Conservation (phyloP, 2,797 vertebrate species). For the Acropternis orthonyx region DNA sequence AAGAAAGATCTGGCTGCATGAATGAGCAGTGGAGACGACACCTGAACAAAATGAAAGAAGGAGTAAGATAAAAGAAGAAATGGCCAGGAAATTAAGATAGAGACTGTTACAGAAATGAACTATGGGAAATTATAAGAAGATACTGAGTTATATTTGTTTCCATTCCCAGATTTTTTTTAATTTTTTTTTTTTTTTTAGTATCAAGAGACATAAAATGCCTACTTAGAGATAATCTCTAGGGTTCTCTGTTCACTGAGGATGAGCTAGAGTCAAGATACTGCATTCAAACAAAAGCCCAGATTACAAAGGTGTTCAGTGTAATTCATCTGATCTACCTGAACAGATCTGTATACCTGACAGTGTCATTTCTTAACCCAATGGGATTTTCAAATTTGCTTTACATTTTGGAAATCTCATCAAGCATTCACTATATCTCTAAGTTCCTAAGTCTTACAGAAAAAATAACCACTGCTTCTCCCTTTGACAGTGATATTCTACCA, state of each 20-base stretch:
- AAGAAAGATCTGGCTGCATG: neutral
- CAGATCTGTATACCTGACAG: neutral
- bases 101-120: slow-evolving; percentile 46
- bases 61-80: neutral
- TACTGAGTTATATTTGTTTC: slow-evolving; percentile 3
- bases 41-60: neutral
- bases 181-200: neutral
- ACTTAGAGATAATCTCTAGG: slow-evolving; percentile 44
- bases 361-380: neutral
- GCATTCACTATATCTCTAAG: neutral
- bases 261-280: neutral
- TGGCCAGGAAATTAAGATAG: neutral
- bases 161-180: neutral
- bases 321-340: neutral
- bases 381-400: neutral
- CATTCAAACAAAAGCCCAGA: neutral
- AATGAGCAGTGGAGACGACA: neutral
- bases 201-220: slow-evolving; percentile 43
- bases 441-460: neutral
- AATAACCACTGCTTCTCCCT: neutral
- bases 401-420: neutral
- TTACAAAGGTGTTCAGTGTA: neutral
- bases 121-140: slow-evolving; percentile 26
- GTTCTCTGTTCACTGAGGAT: neutral
- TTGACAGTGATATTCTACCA: neutral